Conservation (phyloP, 1,140 invertebrate genomes). For the Episyrphus balteatus region DNA sequence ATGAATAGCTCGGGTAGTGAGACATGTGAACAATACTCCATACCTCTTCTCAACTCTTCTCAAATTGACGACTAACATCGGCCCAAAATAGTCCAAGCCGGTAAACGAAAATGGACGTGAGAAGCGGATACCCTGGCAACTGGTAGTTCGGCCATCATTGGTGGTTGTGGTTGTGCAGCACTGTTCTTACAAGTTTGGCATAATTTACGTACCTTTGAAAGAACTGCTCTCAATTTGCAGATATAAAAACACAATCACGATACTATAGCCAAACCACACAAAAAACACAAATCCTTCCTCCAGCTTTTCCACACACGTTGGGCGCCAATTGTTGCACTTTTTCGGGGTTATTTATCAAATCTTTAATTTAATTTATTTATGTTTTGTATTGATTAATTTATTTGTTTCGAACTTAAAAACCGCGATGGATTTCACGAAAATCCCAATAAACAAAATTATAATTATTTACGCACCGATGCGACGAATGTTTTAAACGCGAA, state of each 20-base stretch:
- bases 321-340: too few relatives aligned
- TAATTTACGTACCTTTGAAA: not conserved
- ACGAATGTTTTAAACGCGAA: too few relatives aligned
- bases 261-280: too few relatives aligned
- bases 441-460: too few relatives aligned
- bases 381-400: too few relatives aligned
- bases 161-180: not conserved
- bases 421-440: too few relatives aligned
- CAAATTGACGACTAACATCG: conserved; percentile 17
- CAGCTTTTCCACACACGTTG: too few relatives aligned
- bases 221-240: not conserved
- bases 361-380: too few relatives aligned
- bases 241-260: conserved; percentile 2
- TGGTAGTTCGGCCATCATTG: conserved; percentile 2
- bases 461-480: too few relatives aligned
- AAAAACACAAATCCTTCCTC: too few relatives aligned
- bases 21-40: conserved; percentile 33
- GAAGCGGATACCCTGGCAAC: not conserved
- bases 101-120: not conserved
- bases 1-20: conserved; percentile 35
- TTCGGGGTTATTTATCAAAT: too few relatives aligned
- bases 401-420: too few relatives aligned
- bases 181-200: conserved; percentile 4
- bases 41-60: conserved; percentile 25
- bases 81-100: conserved; percentile 19